These are phyloP conservation scores for Marisa cornuarietis DNA, from an alignment of 1,140 invertebrate genomes.

Conservation along the genomic window DNA sequence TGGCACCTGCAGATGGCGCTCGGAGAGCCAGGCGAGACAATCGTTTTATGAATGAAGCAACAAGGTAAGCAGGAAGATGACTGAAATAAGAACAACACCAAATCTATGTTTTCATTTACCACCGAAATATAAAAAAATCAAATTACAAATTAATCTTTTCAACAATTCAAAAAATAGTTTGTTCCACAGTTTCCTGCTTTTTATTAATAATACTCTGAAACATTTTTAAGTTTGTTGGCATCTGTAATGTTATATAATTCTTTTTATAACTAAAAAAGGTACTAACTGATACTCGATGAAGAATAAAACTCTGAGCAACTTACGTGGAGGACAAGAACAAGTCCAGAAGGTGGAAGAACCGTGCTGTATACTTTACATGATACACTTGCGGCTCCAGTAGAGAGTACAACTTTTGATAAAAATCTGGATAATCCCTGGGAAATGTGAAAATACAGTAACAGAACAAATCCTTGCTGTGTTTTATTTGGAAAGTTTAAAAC, in stretches of 20 bases:
- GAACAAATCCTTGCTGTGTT: neutral
- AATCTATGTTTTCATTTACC: neutral
- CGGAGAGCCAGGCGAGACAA: constrained; percentile 83
- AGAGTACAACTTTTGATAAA: constrained; percentile 92
- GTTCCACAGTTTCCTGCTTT: neutral
- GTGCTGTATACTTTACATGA: constrained; percentile 86
- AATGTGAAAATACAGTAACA: neutral
- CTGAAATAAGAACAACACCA: neutral
- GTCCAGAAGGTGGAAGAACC: constrained; percentile 85
- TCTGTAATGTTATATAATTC: no score
- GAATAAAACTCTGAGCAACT: constrained; percentile 65
- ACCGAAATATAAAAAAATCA: neutral
- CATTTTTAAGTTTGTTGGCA: no score
- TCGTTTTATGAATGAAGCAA: constrained; percentile 93
- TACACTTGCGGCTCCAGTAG: constrained; percentile 91
- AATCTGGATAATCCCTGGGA: constrained; percentile 88
- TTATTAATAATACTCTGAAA: no score
- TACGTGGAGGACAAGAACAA: constrained; percentile 92
- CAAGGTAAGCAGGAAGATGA: constrained; percentile 84
- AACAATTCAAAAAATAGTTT: neutral
- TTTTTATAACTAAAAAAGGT: no score
- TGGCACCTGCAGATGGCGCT: constrained; percentile 82
- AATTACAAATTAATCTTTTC: no score
- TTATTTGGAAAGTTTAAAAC: no score
- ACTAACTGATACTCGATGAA: no score